These are phyloP conservation scores for Scatophagus argus DNA, from an alignment of 2,113 vertebrate species.

Conservation along the genomic window DNA sequence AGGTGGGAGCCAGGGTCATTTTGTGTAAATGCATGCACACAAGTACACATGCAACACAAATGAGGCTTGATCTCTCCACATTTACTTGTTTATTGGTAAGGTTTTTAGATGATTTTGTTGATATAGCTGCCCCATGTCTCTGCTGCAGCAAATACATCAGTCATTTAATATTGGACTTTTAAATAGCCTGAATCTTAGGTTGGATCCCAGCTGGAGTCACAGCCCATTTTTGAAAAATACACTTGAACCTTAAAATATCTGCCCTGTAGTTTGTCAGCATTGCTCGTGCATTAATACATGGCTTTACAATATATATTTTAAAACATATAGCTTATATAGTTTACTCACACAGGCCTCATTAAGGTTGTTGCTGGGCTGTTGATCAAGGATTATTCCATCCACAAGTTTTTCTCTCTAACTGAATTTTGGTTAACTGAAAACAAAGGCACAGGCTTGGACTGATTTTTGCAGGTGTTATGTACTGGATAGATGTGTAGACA, in stretches of 20 bases:
- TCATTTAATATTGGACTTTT: not conserved
- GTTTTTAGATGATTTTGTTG: constrained; percentile 13
- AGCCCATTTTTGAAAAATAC: not conserved
- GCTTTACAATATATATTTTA: no score
- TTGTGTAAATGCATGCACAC: not conserved
- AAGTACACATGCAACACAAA: constrained; percentile 16
- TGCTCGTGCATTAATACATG: not conserved
- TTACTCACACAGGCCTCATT: constrained; percentile 11
- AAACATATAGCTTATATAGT: no score
- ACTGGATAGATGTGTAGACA: not conserved
- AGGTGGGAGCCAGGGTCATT: constrained; percentile 2
- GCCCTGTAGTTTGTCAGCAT: not conserved
- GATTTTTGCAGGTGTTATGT: not conserved
- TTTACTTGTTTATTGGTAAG: not conserved
- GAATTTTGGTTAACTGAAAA: no score
- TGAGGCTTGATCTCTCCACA: constrained; percentile 7
- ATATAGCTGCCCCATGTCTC: not conserved
- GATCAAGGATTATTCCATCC: constrained; percentile 2
- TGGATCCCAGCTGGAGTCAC: not conserved
- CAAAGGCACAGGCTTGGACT: constrained; percentile 1
- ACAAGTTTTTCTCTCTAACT: not conserved
- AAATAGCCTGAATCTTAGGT: not conserved
- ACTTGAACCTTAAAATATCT: not conserved
- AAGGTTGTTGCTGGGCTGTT: not conserved
- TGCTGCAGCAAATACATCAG: constrained; percentile 1